phyloP scores from a whole-genome alignment of 2,888 invertebrate genomes.

The Therioaphis trifolii region DNA sequence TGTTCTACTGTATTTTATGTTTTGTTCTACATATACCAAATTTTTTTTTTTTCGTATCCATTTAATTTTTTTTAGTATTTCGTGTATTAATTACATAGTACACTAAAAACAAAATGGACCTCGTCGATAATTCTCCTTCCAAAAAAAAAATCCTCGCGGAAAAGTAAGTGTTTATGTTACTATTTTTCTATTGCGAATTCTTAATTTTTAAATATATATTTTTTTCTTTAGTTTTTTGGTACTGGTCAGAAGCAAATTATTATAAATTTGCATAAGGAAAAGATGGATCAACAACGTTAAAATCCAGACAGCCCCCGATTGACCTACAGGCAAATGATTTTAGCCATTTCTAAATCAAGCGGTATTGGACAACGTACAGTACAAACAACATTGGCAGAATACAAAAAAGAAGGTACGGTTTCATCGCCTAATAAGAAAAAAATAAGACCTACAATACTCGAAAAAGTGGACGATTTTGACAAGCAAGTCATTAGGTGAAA shows the following conservation, averaged over 20 bases:
- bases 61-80: not conserved
- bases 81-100: slow-evolving; percentile 9
- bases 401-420: not conserved
- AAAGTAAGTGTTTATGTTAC: too few relatives aligned
- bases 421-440: not conserved
- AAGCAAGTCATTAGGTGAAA: not conserved
- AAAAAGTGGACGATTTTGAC: not conserved
- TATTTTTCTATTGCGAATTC: not conserved
- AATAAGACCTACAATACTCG: too few relatives aligned
- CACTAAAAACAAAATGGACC: slow-evolving; percentile 22
- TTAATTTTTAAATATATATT: slow-evolving; percentile 7
- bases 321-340: not conserved
- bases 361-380: slow-evolving; percentile 22
- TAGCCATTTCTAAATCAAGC: not conserved
- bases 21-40: not conserved
- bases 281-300: not conserved
- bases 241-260: not conserved
- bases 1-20: not conserved
- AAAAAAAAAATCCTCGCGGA: not conserved
- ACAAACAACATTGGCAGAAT: not conserved
- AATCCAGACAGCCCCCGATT: slow-evolving; percentile 21
- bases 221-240: slow-evolving; percentile 5
- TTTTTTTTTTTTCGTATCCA: slow-evolving; percentile 9
- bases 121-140: not conserved
- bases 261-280: not conserved